Base-by-base conservation (phyloP, 1,140 invertebrate species). In the Capitella teleta region DNA sequence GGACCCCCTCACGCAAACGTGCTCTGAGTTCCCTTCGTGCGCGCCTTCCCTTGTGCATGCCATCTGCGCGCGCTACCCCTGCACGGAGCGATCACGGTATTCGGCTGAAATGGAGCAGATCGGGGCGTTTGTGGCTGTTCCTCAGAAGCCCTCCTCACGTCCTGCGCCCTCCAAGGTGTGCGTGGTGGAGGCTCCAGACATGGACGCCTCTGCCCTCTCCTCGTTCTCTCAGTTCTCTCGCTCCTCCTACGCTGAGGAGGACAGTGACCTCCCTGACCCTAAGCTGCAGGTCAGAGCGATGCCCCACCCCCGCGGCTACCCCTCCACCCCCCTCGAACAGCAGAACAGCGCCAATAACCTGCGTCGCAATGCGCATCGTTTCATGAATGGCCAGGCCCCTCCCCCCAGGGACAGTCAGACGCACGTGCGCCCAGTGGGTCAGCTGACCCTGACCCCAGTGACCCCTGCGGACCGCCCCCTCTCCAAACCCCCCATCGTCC, bases 1-100 rank as follows among this genome's bases (percentile, higher is more conserved):
- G 3, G 62, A 69, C 47, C 71, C 78, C 46, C 80, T 54, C 19
- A 84, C 72, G 72, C 80, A 34, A 76, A 80, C 6, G 46, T 93
- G 90, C 63, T 74, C 83, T 32, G 89, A 95, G 66, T 96, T 95
- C 70, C 90, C 91, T 0, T 80, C 82, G 10, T 87, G 85, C 56
- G 86, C 88, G 25, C 83, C 89, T 54, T 84, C 87, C 50, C 82
- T 95, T 18, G 82, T 95, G 0, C 61, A n/a, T n/a, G n/a, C n/a
- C n/a, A n/a, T 32, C 30, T 8, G 30, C n/a, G n/a, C 30, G 8
- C 8, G 30, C 30, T 10, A 10, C 30, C 8, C 8, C 30, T 32
- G 30, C 8, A 10, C 30, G n/a, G n/a, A 32, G 30, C 8, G 30
- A 32, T 8, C 8, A 8, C 30, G 30, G 30, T 32, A n/a, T n/a